phyloP scores from a whole-genome alignment of 2,888 invertebrate genomes.

The Brassicogethes aeneus region DNA sequence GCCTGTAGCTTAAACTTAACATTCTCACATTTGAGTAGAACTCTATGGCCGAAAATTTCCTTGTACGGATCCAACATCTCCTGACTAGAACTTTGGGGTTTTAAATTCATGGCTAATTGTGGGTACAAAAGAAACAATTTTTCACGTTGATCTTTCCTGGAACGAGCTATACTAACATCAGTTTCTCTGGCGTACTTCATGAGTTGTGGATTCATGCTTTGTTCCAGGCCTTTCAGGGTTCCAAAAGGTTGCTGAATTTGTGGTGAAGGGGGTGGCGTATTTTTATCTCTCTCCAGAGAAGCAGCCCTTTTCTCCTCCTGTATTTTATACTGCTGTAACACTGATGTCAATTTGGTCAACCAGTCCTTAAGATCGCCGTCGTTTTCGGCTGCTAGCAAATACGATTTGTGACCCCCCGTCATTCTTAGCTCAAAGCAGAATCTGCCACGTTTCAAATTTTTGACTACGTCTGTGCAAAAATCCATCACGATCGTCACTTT shows the following conservation, averaged over 20 bases:
- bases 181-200: conserved; percentile 88
- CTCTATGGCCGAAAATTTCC: conserved; percentile 80
- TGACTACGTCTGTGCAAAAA: conserved; percentile 82
- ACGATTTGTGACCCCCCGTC: conserved; percentile 78
- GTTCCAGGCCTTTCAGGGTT: conserved; percentile 79
- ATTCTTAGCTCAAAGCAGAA: conserved; percentile 83
- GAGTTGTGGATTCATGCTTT: conserved; percentile 86
- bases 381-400: conserved; percentile 77
- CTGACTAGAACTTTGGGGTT: conserved; percentile 31
- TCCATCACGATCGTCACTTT: conserved; percentile 91
- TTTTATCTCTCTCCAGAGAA: conserved; percentile 50
- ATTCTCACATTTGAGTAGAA: conserved; percentile 75
- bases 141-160: conserved; percentile 70
- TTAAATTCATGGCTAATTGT: conserved; percentile 44
- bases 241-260: conserved; percentile 62
- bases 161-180: conserved; percentile 73
- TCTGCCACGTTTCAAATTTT: conserved; percentile 76
- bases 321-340: conserved; percentile 73
- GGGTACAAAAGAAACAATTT: conserved; percentile 69
- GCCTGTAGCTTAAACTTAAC: conserved; percentile 74
- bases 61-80: conserved; percentile 61
- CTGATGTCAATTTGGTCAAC: conserved; percentile 72
- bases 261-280: conserved; percentile 50
- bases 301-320: conserved; percentile 70
- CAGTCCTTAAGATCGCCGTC: conserved; percentile 77